A percentile compares a stretch with the other conserved stretches of the same genome.
Conservation (phyloP, 2,888 invertebrate species). For the Apamea sordens region DNA sequence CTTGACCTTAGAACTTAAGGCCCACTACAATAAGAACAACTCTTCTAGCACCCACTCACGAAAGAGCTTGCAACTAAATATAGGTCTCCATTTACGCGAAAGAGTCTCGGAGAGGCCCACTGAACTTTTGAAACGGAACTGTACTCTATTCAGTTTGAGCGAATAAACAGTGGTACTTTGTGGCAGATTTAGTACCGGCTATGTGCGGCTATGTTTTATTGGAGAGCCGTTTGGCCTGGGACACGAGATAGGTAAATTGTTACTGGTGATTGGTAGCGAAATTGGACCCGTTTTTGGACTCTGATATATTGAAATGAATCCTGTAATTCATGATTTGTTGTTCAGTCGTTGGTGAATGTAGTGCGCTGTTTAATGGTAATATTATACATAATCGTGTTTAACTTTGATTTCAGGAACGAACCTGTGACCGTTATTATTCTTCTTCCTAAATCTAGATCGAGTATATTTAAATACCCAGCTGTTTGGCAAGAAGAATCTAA, state of each 20-base stretch:
- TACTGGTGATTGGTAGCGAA: slow-evolving; percentile 63
- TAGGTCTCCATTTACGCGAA: slow-evolving; percentile 77
- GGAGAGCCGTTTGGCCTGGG: slow-evolving; percentile 47
- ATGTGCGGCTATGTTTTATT: slow-evolving; percentile 55
- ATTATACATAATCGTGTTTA: not conserved
- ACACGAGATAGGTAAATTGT: slow-evolving; percentile 65
- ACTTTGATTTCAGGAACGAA: not conserved
- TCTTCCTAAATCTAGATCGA: slow-evolving; percentile 40
- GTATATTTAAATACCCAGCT: slow-evolving; percentile 39
- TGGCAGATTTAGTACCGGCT: slow-evolving; percentile 64
- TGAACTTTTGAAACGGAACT: slow-evolving; percentile 73
- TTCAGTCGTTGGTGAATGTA: slow-evolving; percentile 19
- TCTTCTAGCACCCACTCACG: not conserved
- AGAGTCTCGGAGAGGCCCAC: slow-evolving; percentile 61
- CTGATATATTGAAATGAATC: slow-evolving; percentile 60
- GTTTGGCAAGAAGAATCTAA: slow-evolving; percentile 33
- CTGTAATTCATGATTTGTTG: slow-evolving; percentile 61
- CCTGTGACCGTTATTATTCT: not conserved
- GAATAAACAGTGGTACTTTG: slow-evolving; percentile 66
- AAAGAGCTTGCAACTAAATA: slow-evolving; percentile 71
- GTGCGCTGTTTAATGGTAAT: slow-evolving; percentile 19
- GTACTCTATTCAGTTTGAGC: slow-evolving; percentile 67
- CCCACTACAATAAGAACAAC: not conserved
- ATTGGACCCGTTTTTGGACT: slow-evolving; percentile 56
- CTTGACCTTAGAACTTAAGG: not conserved